Evolutionary conservation across 2,888 invertebrate genomes (phyloP).

Genomic region (Allophyes oxyacanthae): DNA sequence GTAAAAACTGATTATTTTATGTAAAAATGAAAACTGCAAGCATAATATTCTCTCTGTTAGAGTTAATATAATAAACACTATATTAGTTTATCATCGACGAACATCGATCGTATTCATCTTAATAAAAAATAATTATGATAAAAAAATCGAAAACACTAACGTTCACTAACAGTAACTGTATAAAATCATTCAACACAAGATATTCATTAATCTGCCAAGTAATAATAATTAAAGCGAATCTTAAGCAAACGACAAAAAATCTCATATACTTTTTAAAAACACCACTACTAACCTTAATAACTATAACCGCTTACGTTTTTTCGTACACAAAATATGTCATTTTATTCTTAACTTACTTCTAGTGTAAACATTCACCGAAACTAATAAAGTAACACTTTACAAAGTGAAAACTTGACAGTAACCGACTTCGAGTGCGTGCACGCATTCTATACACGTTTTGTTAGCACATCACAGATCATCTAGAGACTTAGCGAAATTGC

Average conservation of each 20-base stretch:
- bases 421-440: constrained; percentile 62
- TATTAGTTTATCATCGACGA: constrained; percentile 53
- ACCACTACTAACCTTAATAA: constrained; percentile 60
- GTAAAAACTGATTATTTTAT: constrained; percentile 44
- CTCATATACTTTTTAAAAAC: constrained; percentile 69
- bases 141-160: constrained; percentile 74
- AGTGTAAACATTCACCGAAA: constrained; percentile 60
- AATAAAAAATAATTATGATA: constrained; percentile 63
- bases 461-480: constrained; percentile 86
- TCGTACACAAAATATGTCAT: constrained; percentile 88
- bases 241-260: constrained; percentile 76
- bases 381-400: constrained; percentile 41
- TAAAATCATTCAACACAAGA: constrained; percentile 77
- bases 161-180: constrained; percentile 71
- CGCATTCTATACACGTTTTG: constrained; percentile 66
- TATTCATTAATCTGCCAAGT: constrained; percentile 75
- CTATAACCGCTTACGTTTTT: constrained; percentile 61
- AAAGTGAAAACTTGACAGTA: constrained; percentile 53
- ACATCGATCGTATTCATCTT: constrained; percentile 36
- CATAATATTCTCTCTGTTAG: constrained; percentile 51
- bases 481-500: constrained; percentile 69
- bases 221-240: constrained; percentile 84
- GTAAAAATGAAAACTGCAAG: constrained; percentile 53
- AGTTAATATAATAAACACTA: constrained; percentile 51
- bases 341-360: constrained; percentile 72